Conservation (phyloP, 2,797 vertebrate genomes). For the Parauchenoglanis punctatus region DNA sequence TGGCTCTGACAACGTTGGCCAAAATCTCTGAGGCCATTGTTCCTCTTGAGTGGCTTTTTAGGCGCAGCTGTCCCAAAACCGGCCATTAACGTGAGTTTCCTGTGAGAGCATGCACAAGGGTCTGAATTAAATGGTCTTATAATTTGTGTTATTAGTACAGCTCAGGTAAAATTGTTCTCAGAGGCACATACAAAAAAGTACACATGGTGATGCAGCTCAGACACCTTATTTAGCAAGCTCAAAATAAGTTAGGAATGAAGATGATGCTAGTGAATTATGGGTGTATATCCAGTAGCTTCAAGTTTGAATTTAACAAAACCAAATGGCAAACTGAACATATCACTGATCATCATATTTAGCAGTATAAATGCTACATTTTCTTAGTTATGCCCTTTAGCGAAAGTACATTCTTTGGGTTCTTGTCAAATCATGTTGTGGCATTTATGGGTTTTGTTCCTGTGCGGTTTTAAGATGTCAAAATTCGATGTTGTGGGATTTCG, state of each 20-base stretch:
- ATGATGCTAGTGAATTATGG: background rate
- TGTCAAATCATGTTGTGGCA: constrained; percentile 78
- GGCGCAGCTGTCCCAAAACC: constrained; percentile 50
- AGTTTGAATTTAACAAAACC: background rate
- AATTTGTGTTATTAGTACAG: constrained; percentile 32
- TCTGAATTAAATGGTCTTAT: constrained; percentile 33
- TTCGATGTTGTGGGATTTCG: constrained; percentile 6
- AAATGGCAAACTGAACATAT: constrained; percentile 20
- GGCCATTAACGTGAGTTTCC: constrained; percentile 37
- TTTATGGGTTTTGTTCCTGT: constrained; percentile 69
- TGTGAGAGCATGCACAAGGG: constrained; percentile 15
- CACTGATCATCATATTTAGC: constrained; percentile 38
- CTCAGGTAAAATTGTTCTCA: constrained; percentile 22
- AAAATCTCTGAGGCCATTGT: constrained; percentile 44
- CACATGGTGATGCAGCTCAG: background rate
- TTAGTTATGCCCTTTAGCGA: constrained; percentile 64
- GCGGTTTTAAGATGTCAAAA: constrained; percentile 43
- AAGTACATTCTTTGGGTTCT: constrained; percentile 66
- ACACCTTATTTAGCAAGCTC: background rate
- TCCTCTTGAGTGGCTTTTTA: constrained; percentile 38
- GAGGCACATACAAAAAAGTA: background rate
- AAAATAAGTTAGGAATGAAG: background rate
- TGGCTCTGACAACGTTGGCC: constrained; percentile 42
- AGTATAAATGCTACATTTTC: constrained; percentile 31
- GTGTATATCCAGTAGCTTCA: background rate